Evolutionary conservation across 2,113 vertebrate species (phyloP).

Genomic region (Cochlearius cochlearius): DNA sequence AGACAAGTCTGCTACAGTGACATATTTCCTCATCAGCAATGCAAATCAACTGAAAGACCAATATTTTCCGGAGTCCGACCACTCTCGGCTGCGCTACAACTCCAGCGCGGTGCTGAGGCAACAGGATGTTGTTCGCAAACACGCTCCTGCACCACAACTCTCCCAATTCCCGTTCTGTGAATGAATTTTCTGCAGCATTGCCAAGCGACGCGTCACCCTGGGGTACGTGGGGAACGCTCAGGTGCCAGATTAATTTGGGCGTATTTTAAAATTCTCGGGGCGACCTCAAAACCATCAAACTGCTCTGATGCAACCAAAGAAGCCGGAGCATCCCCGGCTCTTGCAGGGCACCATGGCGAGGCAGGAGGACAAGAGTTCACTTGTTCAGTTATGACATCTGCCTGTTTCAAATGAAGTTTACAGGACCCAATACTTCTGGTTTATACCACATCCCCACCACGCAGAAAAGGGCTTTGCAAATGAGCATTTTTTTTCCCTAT

Average conservation of each 20-base stretch:
- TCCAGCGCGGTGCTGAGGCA: background rate
- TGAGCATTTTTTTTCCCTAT: background rate
- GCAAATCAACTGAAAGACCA: constrained; percentile 17
- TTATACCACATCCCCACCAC: background rate
- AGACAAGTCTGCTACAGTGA: constrained; percentile 1
- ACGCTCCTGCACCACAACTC: background rate
- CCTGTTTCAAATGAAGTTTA: background rate
- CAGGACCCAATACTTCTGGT: background rate
- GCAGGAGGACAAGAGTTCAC: background rate
- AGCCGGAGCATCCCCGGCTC: background rate
- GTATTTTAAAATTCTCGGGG: background rate
- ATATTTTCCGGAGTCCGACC: background rate
- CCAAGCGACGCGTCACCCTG: background rate
- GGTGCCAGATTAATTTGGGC: background rate
- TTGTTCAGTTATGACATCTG: background rate
- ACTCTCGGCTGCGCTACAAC: background rate
- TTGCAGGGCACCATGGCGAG: background rate
- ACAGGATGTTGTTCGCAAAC: background rate
- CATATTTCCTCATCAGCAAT: constrained; percentile 32
- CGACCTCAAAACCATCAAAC: background rate
- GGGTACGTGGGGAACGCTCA: background rate
- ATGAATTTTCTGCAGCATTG: background rate
- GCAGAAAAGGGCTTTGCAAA: background rate
- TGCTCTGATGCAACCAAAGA: background rate
- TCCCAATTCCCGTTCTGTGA: background rate